Conservation (phyloP, 2,113 vertebrate genomes). For the Lepus americanus region DNA sequence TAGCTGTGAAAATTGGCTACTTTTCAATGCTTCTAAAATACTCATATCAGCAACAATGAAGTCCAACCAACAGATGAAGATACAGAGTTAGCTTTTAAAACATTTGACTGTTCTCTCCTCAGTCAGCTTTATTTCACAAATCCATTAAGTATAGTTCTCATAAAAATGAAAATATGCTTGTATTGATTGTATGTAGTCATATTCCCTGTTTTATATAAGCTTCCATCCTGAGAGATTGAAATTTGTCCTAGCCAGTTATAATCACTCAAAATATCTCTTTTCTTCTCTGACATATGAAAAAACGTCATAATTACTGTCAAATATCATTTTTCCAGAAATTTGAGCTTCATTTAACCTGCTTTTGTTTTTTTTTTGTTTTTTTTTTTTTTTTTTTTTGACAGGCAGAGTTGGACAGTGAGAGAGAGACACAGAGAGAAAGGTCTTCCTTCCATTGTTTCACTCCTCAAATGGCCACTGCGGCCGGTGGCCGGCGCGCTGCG, state of each 20-base stretch:
- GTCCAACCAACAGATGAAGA: background rate
- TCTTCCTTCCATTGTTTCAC: too few species aligned
- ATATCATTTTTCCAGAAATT: conserved; percentile 12
- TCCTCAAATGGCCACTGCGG: too few species aligned
- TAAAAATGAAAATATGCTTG: conserved; percentile 10
- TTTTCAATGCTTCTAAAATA: conserved; percentile 33
- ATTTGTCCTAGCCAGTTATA: background rate
- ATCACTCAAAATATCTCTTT: background rate
- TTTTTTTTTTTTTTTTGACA: too few species aligned
- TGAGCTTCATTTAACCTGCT: background rate
- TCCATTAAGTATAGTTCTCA: background rate
- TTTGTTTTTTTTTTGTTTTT: too few species aligned
- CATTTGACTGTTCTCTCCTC: background rate
- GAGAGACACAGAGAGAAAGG: too few species aligned
- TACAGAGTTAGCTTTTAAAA: background rate
- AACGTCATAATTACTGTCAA: background rate
- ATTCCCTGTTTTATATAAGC: background rate
- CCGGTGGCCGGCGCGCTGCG: too few species aligned
- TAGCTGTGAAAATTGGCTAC: conserved; percentile 54
- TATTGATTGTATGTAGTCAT: background rate
- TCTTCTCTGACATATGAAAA: conserved; percentile 19
- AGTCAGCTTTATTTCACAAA: conserved; percentile 21
- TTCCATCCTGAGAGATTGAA: conserved; percentile 4
- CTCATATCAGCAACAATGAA: conserved; percentile 35
- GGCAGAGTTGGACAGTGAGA: too few species aligned